Percentiles rank a stretch among this genome's conserved stretches.
Evolutionary conservation across 2,113 vertebrate species (phyloP).

Genomic region (Lipotes vexillifer): DNA sequence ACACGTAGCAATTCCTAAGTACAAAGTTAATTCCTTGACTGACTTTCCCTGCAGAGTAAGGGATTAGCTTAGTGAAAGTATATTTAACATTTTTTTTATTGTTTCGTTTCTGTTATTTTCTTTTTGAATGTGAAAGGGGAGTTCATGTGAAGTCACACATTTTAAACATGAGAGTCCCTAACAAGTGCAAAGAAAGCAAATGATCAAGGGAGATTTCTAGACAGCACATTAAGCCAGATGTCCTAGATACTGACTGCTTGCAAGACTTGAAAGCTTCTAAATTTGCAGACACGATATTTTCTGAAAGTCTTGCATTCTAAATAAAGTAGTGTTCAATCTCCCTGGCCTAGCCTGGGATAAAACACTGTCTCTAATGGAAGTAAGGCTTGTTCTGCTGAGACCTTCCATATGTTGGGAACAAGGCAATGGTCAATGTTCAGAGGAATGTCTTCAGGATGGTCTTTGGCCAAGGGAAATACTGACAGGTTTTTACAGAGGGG

Average conservation of each 20-base stretch:
- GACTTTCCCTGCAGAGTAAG: neutral
- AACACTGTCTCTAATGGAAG: neutral
- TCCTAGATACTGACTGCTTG: neutral
- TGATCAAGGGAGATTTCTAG: slow-evolving; percentile 1
- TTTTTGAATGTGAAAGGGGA: slow-evolving; percentile 9
- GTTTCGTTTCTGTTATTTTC: neutral
- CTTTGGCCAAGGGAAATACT: neutral
- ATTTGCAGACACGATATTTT: neutral
- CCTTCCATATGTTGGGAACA: neutral
- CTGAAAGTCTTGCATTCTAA: slow-evolving; percentile 35
- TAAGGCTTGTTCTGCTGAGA: neutral
- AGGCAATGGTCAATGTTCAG: neutral
- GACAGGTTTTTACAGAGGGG: neutral
- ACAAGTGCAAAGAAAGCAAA: neutral
- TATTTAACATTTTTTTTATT: neutral
- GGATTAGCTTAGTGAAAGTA: neutral
- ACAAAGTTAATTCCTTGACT: neutral
- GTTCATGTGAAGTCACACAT: neutral
- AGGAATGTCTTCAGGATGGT: neutral
- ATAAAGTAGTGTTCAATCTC: neutral
- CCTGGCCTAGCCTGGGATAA: neutral
- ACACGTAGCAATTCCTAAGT: too few species aligned
- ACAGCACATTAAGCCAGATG: neutral
- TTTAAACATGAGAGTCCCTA: neutral
- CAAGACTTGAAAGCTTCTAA: neutral